Conservation (phyloP, 2,113 vertebrate genomes). For the Pica pica region DNA sequence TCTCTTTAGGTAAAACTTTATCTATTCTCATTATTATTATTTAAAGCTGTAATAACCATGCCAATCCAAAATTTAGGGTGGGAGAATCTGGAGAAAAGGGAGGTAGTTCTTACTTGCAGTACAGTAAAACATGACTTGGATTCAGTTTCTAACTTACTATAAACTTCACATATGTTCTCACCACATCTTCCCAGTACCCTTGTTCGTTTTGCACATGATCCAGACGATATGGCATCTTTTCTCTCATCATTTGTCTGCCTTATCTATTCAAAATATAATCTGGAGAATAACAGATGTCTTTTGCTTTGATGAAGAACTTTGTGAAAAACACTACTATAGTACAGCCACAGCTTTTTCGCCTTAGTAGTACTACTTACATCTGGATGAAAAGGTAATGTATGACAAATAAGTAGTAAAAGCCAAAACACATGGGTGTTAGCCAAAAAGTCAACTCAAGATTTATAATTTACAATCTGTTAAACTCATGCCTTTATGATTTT, state of each 20-base stretch:
- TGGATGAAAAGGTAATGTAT: not conserved
- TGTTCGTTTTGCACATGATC: not conserved
- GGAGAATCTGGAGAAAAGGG: not conserved
- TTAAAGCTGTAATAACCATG: not conserved
- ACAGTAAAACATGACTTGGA: not conserved
- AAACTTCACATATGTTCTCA: not conserved
- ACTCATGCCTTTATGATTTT: not conserved
- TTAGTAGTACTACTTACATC: not conserved
- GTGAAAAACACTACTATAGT: not conserved
- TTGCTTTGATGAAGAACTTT: not conserved
- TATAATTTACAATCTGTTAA: not conserved
- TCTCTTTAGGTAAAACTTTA: not conserved
- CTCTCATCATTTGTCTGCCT: not conserved
- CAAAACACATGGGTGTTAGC: not conserved
- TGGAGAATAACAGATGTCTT: not conserved
- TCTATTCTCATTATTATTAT: not conserved
- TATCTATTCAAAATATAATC: not conserved
- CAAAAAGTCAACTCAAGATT: not conserved
- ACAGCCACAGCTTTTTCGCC: not conserved
- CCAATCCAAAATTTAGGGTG: not conserved
- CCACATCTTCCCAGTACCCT: not conserved
- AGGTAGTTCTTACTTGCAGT: not conserved
- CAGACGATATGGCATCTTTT: not conserved
- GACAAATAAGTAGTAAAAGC: conserved; percentile 21
- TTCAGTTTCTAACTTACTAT: not conserved